Conservation (phyloP, 1,140 invertebrate genomes). For the Sitophilus oryzae region DNA sequence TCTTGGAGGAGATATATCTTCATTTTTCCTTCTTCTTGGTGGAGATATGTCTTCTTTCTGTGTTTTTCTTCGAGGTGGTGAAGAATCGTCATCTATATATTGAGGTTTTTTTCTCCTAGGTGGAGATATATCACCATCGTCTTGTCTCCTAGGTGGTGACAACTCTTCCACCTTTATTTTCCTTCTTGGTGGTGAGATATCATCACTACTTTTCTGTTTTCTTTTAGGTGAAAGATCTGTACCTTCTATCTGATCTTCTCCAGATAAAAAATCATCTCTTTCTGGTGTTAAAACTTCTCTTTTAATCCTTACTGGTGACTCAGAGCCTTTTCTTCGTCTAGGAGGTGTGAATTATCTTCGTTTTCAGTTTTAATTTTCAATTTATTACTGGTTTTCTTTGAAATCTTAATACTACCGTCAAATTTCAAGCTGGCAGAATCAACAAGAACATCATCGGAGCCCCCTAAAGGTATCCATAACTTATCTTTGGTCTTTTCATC, state of each 20-base stretch:
- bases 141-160: slow-evolving; percentile 17
- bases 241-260: too few species aligned
- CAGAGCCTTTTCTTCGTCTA: background rate
- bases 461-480: slow-evolving; percentile 66
- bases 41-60: slow-evolving; percentile 15
- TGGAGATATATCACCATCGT: slow-evolving; percentile 42
- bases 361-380: slow-evolving; percentile 4
- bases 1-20: slow-evolving; percentile 18
- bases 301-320: slow-evolving; percentile 9
- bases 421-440: slow-evolving; percentile 10
- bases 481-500: slow-evolving; percentile 57
- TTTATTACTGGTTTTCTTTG: slow-evolving; percentile 14
- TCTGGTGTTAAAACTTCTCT: background rate
- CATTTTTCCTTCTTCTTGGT: slow-evolving; percentile 23
- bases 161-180: slow-evolving; percentile 9
- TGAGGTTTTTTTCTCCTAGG: slow-evolving; percentile 34
- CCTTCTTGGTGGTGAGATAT: background rate
- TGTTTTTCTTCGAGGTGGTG: slow-evolving; percentile 30
- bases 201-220: background rate
- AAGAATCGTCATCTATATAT: background rate
- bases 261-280: slow-evolving; percentile 3
- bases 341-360: background rate
- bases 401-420: slow-evolving; percentile 28
- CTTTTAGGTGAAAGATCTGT: background rate
- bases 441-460: background rate